These are phyloP conservation scores for Heliconius hermathena DNA, from an alignment of 1,140 invertebrate species.

Conservation along the genomic window DNA sequence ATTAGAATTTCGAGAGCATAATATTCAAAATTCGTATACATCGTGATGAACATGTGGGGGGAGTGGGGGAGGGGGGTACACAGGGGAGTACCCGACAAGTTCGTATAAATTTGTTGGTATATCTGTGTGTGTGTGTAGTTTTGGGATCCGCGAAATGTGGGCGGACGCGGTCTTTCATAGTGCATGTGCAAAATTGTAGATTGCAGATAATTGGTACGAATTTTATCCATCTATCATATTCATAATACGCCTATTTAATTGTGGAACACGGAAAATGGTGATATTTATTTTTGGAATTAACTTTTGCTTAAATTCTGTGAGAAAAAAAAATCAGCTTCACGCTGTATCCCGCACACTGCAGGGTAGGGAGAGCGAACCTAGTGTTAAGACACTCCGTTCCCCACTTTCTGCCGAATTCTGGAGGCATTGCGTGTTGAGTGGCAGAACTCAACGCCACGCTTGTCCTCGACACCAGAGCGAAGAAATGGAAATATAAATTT, in stretches of 20 bases:
- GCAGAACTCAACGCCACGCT: no score
- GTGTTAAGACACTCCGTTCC: no score
- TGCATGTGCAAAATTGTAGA: slow-evolving; percentile 46
- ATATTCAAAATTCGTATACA: slow-evolving; percentile 56
- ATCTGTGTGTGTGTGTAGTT: slow-evolving; percentile 67
- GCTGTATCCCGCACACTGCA: no score
- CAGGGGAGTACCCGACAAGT: slow-evolving; percentile 54
- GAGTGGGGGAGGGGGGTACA: not conserved
- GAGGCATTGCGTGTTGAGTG: no score
- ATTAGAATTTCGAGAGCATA: slow-evolving; percentile 52
- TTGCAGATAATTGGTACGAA: slow-evolving; percentile 16
- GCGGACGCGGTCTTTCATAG: slow-evolving; percentile 52
- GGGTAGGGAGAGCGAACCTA: no score
- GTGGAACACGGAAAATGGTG: not conserved
- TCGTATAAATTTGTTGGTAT: slow-evolving; percentile 68
- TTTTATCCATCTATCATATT: slow-evolving; percentile 14
- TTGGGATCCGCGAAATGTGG: slow-evolving; percentile 71
- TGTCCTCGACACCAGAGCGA: no score
- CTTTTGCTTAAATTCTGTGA: not conserved
- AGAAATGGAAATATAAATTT: no score
- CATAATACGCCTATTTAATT: not conserved
- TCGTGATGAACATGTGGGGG: slow-evolving; percentile 33
- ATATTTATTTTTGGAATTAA: not conserved
- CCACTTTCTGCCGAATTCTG: no score
- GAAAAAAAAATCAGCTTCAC: no score